phyloP scores from a whole-genome alignment of 2,888 invertebrate genomes.

The Drosophila leonis region DNA sequence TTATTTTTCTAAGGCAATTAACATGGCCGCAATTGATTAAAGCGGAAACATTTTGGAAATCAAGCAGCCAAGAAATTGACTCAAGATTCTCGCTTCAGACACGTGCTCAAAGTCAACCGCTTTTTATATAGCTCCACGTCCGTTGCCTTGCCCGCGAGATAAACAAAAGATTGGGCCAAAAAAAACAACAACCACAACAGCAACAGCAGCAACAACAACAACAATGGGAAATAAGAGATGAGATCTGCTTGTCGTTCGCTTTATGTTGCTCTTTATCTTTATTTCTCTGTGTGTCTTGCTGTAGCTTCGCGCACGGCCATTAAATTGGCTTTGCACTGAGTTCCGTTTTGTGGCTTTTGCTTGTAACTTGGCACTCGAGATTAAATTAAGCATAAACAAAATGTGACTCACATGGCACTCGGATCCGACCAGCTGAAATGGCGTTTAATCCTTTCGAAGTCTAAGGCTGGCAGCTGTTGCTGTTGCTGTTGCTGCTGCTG shows the following conservation, averaged over 20 bases:
- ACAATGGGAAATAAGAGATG: constrained; percentile 21
- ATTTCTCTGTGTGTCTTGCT: constrained; percentile 1
- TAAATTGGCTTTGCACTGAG: constrained; percentile 27
- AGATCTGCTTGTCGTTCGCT: constrained; percentile 16
- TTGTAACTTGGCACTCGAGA: constrained; percentile 15
- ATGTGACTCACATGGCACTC: constrained; percentile 83
- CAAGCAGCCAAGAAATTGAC: constrained; percentile 28
- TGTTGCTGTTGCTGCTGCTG: constrained; percentile 56
- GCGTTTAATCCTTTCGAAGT: constrained; percentile 82
- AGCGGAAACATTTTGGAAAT: constrained; percentile 23
- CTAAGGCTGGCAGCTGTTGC: constrained; percentile 68
- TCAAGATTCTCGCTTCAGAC: constrained; percentile 51
- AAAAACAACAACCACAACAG: not conserved
- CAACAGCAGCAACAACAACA: not conserved
- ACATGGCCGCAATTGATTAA: constrained; percentile 4
- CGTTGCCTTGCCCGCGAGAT: constrained; percentile 4
- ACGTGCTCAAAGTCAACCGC: constrained; percentile 55
- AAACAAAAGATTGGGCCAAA: constrained; percentile 47
- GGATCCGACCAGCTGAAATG: constrained; percentile 85
- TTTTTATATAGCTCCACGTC: constrained; percentile 17
- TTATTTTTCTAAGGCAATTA: not conserved
- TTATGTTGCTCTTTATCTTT: constrained; percentile 10
- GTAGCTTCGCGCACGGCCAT: constrained; percentile 20
- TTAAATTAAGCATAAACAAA: constrained; percentile 5
- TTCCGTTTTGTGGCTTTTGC: constrained; percentile 41